A percentile compares a stretch with the other conserved stretches of the same genome.
phyloP scores from a whole-genome alignment of 2,113 vertebrate genomes.

The Pangasianodon gigas region DNA sequence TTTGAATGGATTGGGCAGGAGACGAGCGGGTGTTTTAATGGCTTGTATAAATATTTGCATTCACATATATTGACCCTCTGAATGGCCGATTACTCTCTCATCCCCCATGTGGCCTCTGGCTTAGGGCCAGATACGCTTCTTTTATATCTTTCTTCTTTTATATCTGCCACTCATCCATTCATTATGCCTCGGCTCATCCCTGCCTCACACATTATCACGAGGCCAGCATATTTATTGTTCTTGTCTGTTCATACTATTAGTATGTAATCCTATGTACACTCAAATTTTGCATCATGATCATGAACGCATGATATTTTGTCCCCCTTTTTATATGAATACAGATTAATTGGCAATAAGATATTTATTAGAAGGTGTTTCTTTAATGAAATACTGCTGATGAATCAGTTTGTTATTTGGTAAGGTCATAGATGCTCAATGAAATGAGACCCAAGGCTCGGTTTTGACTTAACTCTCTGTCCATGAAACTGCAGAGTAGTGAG shows the following conservation, averaged over 20 bases:
- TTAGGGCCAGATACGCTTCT: constrained; percentile 69
- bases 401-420: constrained; percentile 51
- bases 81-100: constrained; percentile 70
- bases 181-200: constrained; percentile 60
- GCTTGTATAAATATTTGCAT: constrained; percentile 80
- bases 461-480: constrained; percentile 46
- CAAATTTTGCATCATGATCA: neutral
- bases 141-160: constrained; percentile 72
- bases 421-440: constrained; percentile 22
- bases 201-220: constrained; percentile 66
- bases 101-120: constrained; percentile 43
- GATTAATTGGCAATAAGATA: neutral
- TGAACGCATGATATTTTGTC: neutral
- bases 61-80: constrained; percentile 71
- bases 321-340: neutral
- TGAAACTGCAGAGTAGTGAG: constrained; percentile 46
- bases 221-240: neutral
- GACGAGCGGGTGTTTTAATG: constrained; percentile 73
- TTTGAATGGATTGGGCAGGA: constrained; percentile 76
- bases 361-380: neutral
- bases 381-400: neutral
- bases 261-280: neutral
- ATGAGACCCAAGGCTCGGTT: neutral
- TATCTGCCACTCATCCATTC: constrained; percentile 70
- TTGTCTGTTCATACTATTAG: neutral